Evolutionary conservation across 2,113 vertebrate species (phyloP), one percentile per base, ranked within the genome.

Genomic region (Sylvilagus bachmani): DNA sequence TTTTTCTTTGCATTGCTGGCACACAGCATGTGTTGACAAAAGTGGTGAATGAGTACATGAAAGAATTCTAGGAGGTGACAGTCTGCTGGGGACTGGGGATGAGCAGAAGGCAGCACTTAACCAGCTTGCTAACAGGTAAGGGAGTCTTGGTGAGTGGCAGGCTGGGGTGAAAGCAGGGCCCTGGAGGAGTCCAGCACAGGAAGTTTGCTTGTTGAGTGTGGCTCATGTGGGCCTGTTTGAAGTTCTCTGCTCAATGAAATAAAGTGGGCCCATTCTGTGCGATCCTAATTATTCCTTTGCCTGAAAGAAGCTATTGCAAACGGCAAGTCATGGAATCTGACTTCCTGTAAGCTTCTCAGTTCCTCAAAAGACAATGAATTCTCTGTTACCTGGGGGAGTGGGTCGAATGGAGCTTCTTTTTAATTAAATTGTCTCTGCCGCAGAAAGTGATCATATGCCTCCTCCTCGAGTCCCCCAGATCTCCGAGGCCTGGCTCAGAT

Each of bases 341-440:
- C 90, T 79, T 78, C 91, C 75, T 62, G 4, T 89, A 51, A 77
- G 87, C 81, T 79, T 86, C 90, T 85, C 51, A 61, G 0, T 92
- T 96, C 89, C 90, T 86, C 21, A 7, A 82, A 94, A 86, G 74
- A 97, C 97, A 97, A 95, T 93, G 95, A 36, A 31, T 82, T 85
- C 96, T 93, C 96, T 97, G 96, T 97, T 97, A 97, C 96, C 96
- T 97, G 94, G 73, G 0, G 1, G 49, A 84, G n/a, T 17, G 86
- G 77, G 49, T 73, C 67, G 33, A 92, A 49, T n/a, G 70, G 89
- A 91, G 79, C 96, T 95, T 94, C 92, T 93, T 90, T 97, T 96
- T 96, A 96, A 97, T 97, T 95, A 97, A 97, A 90, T 94, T 73
- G 58, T 96, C 89, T 94, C 66, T 94, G 86, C 49, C 44, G 22